Base-by-base conservation (phyloP, 2,888 invertebrate species). In the Platerodrilus igneus region DNA sequence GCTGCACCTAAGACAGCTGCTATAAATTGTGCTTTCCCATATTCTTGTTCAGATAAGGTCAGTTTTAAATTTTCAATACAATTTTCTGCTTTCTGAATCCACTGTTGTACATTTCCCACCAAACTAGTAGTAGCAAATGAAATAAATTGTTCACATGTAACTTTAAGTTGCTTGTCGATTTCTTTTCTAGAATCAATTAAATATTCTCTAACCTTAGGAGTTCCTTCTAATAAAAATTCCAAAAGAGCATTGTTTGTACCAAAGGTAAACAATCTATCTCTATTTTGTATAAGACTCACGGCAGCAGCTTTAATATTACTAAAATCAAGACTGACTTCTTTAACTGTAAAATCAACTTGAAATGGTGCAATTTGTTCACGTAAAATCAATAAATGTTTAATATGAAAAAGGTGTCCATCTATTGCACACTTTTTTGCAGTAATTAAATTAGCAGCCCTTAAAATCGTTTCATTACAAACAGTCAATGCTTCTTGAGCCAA, bases 361-460 rank as follows among this genome's bases (percentile, higher is more conserved):
- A 97, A 99, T 0, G 99, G 97, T 0, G 96, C 93, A 16, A 97
- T 97, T 68, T 99, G 99, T 64, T 99, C 99, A 13, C 99, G 72
- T 2, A 99, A 72, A 41, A 99, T 99, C 2, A 99, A 73, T 41
- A 99, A 71, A 70, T 99, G 99, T 65, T 99, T 99, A 25, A 99
- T 92, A 70, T 96, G 86, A 67, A 99, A 99, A n/a, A 99, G 72
- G 61, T 90, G 84, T 0, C 91, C 95, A 68, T 99, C 96, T n/a
- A 94, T 74, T n/a, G 73, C 69, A 0, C 84, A 82, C 70, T 83
- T 87, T 52, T 78, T 79, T 1, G 75, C 66, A 0, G 84, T 75
- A 51, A 99, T 97, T 53, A 83, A 79, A 35, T 79, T 75, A 1
- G 86, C 80, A 0, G 97, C 97, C 31, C 67, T 74, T 44, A 86